Evolutionary conservation across 2,113 vertebrate species (phyloP).

Genomic region (Petrocephalus zakoni): DNA sequence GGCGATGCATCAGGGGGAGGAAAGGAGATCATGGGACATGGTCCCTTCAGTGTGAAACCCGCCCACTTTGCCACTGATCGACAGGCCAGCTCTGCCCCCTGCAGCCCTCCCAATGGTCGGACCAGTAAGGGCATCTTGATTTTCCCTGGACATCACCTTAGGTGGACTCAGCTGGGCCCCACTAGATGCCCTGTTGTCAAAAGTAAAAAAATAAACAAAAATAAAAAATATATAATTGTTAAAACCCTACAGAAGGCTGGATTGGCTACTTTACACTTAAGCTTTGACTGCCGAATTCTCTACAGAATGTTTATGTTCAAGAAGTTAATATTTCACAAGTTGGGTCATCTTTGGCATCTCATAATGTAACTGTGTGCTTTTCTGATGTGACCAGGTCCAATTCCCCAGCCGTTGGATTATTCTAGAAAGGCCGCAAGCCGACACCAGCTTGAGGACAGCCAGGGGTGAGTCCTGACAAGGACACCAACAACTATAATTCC

Average conservation of each 20-base stretch:
- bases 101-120: conserved; percentile 59
- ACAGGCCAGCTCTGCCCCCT: conserved; percentile 72
- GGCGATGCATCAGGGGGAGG: conserved; percentile 31
- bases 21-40: conserved; percentile 58
- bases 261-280: background rate
- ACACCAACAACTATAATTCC: background rate
- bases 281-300: background rate
- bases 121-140: conserved; percentile 50
- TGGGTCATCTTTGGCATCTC: background rate
- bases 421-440: conserved; percentile 63
- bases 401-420: conserved; percentile 59
- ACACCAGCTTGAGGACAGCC: conserved; percentile 63
- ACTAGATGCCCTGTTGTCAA: background rate
- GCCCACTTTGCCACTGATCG: conserved; percentile 49
- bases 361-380: background rate
- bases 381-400: conserved; percentile 35
- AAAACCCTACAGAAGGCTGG: background rate
- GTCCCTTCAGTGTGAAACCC: conserved; percentile 62
- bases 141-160: background rate
- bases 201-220: background rate
- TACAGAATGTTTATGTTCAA: background rate
- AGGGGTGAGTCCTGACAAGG: conserved; percentile 60
- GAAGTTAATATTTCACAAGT: background rate
- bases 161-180: background rate
- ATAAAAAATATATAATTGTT: background rate